Percentiles rank a stretch among this genome's conserved stretches.
Evolutionary conservation across 2,797 vertebrate genomes (phyloP).

Genomic region (Masticophis lateralis): DNA sequence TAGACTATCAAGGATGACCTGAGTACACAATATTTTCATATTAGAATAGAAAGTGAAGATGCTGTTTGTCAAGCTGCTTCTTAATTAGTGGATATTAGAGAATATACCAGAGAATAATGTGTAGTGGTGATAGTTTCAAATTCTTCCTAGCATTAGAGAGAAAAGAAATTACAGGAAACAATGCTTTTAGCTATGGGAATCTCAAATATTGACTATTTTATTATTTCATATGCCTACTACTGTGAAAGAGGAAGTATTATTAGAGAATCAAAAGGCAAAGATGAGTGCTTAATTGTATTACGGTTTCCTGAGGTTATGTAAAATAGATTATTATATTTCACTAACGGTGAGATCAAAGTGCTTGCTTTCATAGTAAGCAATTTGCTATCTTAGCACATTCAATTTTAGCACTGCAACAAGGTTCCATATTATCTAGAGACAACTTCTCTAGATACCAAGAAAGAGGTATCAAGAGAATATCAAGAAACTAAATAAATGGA

Average conservation of each 20-base stretch:
- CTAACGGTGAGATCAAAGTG: conserved; percentile 38
- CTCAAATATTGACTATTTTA: conserved; percentile 35
- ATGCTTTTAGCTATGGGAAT: conserved; percentile 33
- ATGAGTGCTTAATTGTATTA: conserved; percentile 54
- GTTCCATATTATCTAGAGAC: neutral
- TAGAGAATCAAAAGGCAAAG: conserved; percentile 56
- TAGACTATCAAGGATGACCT: neutral
- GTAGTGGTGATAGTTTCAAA: conserved; percentile 35
- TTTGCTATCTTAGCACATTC: conserved; percentile 36
- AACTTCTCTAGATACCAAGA: no score
- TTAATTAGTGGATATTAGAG: conserved; percentile 42
- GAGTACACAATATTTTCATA: conserved; percentile 13
- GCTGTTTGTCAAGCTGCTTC: conserved; percentile 55
- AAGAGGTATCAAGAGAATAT: no score
- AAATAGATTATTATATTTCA: conserved; percentile 40
- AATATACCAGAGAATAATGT: conserved; percentile 19
- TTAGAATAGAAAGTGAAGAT: conserved; percentile 51
- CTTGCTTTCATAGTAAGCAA: conserved; percentile 26
- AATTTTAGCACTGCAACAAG: conserved; percentile 39
- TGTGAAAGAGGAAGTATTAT: conserved; percentile 36
- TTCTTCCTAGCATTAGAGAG: neutral
- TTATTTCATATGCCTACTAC: neutral
- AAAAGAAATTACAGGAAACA: conserved; percentile 34
- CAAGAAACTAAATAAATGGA: neutral
- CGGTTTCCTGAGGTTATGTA: conserved; percentile 48